These are phyloP conservation scores for Acyrthosiphon pisum DNA, from an alignment of 1,140 invertebrate species.

Conservation along the genomic window DNA sequence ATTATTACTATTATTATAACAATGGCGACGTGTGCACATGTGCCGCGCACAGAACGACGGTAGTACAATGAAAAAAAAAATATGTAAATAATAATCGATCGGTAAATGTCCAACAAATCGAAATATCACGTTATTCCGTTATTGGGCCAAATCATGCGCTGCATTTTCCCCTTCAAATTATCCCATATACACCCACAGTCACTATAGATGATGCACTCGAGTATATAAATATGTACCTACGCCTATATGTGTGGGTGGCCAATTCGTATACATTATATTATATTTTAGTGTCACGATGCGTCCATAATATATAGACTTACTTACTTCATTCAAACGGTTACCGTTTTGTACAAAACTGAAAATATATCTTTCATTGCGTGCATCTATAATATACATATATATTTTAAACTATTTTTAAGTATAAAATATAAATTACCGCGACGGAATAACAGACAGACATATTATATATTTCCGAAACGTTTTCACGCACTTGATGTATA, in stretches of 20 bases:
- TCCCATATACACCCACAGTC: not conserved
- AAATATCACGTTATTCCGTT: conserved; percentile 34
- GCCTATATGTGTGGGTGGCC: not conserved
- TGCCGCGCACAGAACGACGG: not conserved
- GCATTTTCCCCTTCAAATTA: not conserved
- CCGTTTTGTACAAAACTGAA: not conserved
- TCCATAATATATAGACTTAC: not conserved
- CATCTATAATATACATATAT: not conserved
- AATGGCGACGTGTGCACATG: not conserved
- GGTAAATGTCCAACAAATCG: conserved; percentile 5
- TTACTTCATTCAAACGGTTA: not conserved
- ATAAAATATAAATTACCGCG: not conserved
- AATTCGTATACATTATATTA: not conserved
- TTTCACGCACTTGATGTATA: not conserved
- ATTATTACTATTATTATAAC: not conserved
- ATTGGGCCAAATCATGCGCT: conserved; percentile 26
- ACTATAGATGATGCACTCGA: not conserved
- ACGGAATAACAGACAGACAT: not conserved
- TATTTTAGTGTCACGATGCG: not conserved
- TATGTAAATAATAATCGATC: conserved; percentile 1
- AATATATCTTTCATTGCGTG: not conserved
- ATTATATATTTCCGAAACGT: not conserved
- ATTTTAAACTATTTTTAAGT: not conserved
- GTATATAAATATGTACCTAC: no score
- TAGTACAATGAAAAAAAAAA: not conserved